A percentile compares a stretch with the other conserved stretches of the same genome.
Evolutionary conservation across 2,113 vertebrate species (phyloP).

Genomic region (Octodon degus): DNA sequence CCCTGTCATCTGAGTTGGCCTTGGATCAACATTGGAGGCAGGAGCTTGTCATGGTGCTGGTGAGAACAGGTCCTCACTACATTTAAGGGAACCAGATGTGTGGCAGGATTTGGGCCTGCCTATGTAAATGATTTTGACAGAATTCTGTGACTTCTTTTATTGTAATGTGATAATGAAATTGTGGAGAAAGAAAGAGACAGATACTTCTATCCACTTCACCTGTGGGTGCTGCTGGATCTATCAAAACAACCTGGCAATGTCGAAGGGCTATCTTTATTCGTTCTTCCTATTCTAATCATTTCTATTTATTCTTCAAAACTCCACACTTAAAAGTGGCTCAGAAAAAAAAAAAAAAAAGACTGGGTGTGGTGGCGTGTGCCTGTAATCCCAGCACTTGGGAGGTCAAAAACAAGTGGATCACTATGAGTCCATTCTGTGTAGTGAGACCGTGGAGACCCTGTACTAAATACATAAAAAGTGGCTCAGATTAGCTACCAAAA

Average conservation of each 20-base stretch:
- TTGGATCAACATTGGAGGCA: background rate
- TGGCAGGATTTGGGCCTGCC: background rate
- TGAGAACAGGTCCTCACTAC: background rate
- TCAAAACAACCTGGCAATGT: background rate
- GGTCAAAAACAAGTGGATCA: too few relatives aligned
- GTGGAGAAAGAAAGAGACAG: background rate
- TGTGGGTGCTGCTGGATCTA: background rate
- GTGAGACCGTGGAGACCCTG: too few relatives aligned
- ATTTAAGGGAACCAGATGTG: background rate
- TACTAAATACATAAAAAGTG: too few relatives aligned
- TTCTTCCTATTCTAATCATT: background rate
- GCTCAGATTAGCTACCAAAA: conserved; percentile 1
- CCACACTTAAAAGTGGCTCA: background rate
- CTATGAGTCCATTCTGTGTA: too few relatives aligned
- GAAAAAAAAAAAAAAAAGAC: too few relatives aligned
- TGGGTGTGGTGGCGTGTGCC: too few relatives aligned
- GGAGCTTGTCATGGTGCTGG: background rate
- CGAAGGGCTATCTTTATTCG: background rate
- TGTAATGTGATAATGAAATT: background rate
- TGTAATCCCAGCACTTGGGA: too few relatives aligned
- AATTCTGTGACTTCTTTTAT: background rate
- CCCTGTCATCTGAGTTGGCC: background rate
- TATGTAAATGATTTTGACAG: background rate
- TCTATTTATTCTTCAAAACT: background rate
- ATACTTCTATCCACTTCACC: background rate